phyloP scores from a whole-genome alignment of 2,888 invertebrate genomes.

The Drosophila merina region DNA sequence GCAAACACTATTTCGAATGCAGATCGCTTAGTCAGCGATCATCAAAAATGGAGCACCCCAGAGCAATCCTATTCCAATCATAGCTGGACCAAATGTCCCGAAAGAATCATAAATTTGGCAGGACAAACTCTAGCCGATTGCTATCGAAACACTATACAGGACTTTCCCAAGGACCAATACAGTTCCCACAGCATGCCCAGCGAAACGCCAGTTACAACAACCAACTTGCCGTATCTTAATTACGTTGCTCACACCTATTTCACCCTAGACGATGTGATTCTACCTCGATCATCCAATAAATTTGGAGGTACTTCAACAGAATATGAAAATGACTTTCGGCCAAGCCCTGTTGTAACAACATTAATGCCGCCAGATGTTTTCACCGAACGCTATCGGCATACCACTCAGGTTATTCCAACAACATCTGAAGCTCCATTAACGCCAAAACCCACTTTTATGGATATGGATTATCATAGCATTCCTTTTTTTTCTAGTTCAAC shows the following conservation, averaged over 20 bases:
- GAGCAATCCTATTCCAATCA: constrained; percentile 7
- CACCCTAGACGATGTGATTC: constrained; percentile 56
- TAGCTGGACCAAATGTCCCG: constrained; percentile 27
- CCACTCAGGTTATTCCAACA: constrained; percentile 15
- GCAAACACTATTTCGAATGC: constrained; percentile 17
- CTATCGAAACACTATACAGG: constrained; percentile 11
- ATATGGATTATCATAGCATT: constrained; percentile 8
- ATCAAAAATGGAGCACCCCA: constrained; percentile 12
- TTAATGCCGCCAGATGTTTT: constrained; percentile 3
- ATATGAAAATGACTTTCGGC: constrained; percentile 7
- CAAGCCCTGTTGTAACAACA: constrained; percentile 23
- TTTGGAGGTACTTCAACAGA: constrained; percentile 19
- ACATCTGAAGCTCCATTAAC: background rate
- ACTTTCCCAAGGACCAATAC: constrained; percentile 18
- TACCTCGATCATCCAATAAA: constrained; percentile 42
- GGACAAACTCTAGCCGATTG: constrained; percentile 18
- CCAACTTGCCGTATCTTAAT: constrained; percentile 36
- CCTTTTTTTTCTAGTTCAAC: constrained; percentile 3
- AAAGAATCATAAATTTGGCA: constrained; percentile 6
- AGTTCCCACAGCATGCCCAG: constrained; percentile 19
- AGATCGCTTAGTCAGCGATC: constrained; percentile 10
- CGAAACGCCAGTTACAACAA: constrained; percentile 28
- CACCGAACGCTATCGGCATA: constrained; percentile 5
- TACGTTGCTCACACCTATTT: constrained; percentile 60
- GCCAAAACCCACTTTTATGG: background rate